These are phyloP conservation scores for Bombylius discolor DNA, from an alignment of 2,888 invertebrate genomes.

Conservation along the genomic window DNA sequence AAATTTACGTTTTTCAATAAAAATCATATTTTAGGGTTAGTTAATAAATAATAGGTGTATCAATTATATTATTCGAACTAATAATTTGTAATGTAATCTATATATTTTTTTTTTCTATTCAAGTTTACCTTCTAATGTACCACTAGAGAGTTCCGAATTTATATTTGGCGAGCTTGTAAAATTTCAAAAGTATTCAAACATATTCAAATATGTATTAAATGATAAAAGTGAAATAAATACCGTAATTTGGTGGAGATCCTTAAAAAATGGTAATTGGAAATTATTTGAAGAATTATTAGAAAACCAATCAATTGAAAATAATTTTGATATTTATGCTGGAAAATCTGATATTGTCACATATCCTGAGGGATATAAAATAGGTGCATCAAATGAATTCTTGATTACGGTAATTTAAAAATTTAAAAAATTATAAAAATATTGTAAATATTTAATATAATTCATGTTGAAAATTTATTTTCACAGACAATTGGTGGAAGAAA, in stretches of 20 bases:
- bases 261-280: not conserved
- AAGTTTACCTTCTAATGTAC: too few species aligned
- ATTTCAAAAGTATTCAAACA: not conserved
- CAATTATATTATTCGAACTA: too few species aligned
- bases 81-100: too few species aligned
- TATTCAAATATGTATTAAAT: not conserved
- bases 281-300: not conserved
- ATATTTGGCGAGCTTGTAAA: not conserved
- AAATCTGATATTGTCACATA: not conserved
- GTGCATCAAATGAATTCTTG: too few species aligned
- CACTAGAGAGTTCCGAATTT: not conserved
- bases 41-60: too few species aligned
- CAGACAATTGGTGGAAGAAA: not conserved
- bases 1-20: not conserved
- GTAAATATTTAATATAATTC: too few species aligned
- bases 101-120: too few species aligned
- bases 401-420: not conserved
- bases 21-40: too few species aligned
- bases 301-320: not conserved
- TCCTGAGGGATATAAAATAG: not conserved
- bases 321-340: not conserved
- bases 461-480: too few species aligned
- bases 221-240: not conserved
- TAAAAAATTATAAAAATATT: too few species aligned
- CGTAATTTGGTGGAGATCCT: not conserved